A percentile compares a stretch with the other conserved stretches of the same genome.
Conservation (phyloP, 2,113 vertebrate species). For the Plecturocebus donacophilus region DNA sequence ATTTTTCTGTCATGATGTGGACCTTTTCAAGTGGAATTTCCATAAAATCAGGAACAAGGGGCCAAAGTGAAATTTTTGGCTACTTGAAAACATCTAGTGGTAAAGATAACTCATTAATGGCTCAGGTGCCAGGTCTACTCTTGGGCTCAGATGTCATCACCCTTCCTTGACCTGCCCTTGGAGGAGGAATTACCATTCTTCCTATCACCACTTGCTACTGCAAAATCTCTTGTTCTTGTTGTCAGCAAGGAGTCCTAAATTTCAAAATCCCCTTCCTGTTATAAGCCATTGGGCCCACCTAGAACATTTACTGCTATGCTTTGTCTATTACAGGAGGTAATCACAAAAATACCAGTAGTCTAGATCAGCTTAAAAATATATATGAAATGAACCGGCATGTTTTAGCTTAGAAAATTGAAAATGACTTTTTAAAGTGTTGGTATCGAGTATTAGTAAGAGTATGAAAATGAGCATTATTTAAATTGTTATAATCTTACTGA, state of each 20-base stretch:
- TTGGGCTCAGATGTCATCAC: background rate
- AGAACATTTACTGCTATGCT: background rate
- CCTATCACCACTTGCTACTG: background rate
- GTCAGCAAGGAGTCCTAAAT: background rate
- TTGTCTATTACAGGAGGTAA: background rate
- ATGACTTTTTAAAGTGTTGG: background rate
- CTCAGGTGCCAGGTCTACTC: background rate
- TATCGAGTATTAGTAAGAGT: background rate
- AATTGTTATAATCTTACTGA: background rate
- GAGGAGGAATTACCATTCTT: background rate
- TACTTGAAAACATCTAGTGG: background rate
- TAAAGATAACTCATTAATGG: background rate
- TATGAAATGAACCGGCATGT: background rate
- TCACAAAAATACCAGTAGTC: background rate
- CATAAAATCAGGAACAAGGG: background rate
- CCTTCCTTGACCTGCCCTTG: background rate
- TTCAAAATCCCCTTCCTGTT: background rate
- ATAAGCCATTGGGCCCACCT: background rate
- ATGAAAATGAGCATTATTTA: background rate
- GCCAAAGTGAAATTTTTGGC: background rate
- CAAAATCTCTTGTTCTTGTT: background rate
- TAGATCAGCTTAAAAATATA: background rate
- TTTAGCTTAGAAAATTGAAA: conserved; percentile 2
- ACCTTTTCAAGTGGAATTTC: background rate
- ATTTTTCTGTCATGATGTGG: background rate